A percentile compares a stretch with the other conserved stretches of the same genome.
Conservation (phyloP, 1,140 invertebrate species). For the Atta colombica region DNA sequence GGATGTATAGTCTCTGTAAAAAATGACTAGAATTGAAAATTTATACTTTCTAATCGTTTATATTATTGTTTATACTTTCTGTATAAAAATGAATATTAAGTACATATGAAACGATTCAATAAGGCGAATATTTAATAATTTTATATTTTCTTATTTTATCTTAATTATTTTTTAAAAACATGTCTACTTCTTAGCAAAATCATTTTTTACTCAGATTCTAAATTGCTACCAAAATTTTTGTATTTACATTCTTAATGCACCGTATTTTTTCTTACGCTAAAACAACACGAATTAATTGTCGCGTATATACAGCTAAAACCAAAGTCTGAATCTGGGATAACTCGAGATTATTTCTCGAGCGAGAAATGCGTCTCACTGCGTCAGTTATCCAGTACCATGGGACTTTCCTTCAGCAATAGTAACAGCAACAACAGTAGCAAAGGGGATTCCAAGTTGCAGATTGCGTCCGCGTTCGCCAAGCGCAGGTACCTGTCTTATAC, state of each 20-base stretch:
- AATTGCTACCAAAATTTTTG: too few relatives aligned
- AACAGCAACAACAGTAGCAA: neutral
- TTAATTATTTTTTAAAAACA: too few relatives aligned
- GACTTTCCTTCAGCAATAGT: slow-evolving; percentile 1
- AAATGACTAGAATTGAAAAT: too few relatives aligned
- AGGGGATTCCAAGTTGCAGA: neutral
- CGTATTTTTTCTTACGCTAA: neutral
- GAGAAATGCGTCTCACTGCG: slow-evolving; percentile 11
- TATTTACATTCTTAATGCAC: neutral
- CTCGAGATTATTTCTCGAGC: slow-evolving; percentile 9
- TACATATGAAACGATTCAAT: too few relatives aligned
- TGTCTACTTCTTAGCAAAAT: too few relatives aligned
- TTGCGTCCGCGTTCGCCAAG: neutral
- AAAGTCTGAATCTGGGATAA: slow-evolving; percentile 48
- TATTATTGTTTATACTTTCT: too few relatives aligned
- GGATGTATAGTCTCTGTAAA: too few relatives aligned
- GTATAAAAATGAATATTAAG: too few relatives aligned
- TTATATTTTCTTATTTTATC: too few relatives aligned
- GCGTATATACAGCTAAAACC: slow-evolving; percentile 11
- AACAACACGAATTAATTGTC: slow-evolving; percentile 9
- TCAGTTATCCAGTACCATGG: slow-evolving; percentile 17
- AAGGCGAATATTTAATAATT: too few relatives aligned
- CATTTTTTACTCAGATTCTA: too few relatives aligned
- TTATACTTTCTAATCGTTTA: too few relatives aligned
- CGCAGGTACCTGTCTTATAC: neutral